Evolutionary conservation across 2,113 vertebrate genomes (phyloP), one percentile per base, ranked within the genome.

Genomic region (Epinephelus moara): DNA sequence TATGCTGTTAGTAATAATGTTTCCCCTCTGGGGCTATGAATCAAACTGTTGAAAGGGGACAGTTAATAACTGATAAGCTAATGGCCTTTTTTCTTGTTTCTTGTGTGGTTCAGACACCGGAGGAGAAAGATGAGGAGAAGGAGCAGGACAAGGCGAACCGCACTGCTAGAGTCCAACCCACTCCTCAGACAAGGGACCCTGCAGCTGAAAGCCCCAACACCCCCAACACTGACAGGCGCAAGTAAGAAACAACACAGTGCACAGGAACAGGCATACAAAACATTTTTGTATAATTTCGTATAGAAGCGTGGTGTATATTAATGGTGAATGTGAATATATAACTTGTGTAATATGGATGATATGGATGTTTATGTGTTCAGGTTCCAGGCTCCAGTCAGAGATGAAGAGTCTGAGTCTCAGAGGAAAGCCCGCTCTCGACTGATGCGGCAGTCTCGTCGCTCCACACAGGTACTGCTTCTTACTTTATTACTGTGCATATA

Each of bases 381-480:
- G 87, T 97, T 96, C 57, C 97, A 98, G 92, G 96, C 96, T 76
- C 96, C 97, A 0, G 95, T 96, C 21, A 93, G 97, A 59, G 97
- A 98, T 0, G 97, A 98, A 85, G 97, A 98, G 84, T 98, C 97
- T 0, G 97, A 98, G 69, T 97, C 97, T 60, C 97, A 98, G 90
- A 95, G 97, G 85, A 98, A 97, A 85, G 97, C 96, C 45, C 96
- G 97, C 45, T 98, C 97, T 1, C 95, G 97, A 45, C 95, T 97
- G 78, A 94, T 98, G 95, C 95, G 97, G 6, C 97, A 98, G 92
- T 96, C 97, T 27, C 95, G 97, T 2, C 95, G 97, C 27, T 97
- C 97, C 84, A 98, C 97, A 0, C 97, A 98, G 97, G 97, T 98
- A 85, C 25, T 4, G 4, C 14, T 68, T 13, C 10, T 23, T 1